Evolutionary conservation across 2,888 invertebrate species (phyloP).

Genomic region (Tachystola acroxantha): DNA sequence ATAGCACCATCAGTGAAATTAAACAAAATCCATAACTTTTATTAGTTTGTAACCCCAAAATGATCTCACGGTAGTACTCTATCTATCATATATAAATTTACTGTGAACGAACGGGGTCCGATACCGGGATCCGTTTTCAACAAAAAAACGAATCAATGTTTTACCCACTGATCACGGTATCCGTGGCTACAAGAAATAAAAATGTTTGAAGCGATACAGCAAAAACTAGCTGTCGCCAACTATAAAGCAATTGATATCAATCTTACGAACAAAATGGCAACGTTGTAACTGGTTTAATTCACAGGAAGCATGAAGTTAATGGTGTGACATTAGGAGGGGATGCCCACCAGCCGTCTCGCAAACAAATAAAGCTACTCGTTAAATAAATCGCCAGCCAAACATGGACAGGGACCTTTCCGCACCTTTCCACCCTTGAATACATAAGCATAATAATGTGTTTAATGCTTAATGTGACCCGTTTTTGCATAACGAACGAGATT

Average conservation of each 20-base stretch:
- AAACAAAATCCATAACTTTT: too few relatives aligned
- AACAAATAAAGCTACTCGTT: slow-evolving; percentile 66
- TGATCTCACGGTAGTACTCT: too few relatives aligned
- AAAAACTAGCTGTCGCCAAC: slow-evolving; percentile 25
- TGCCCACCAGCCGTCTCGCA: slow-evolving; percentile 41
- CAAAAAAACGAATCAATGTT: too few relatives aligned
- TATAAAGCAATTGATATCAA: slow-evolving; percentile 20
- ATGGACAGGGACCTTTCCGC: slow-evolving; percentile 57
- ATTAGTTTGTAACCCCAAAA: too few relatives aligned
- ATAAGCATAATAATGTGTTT: slow-evolving; percentile 53
- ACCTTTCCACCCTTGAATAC: slow-evolving; percentile 49
- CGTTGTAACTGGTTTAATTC: slow-evolving; percentile 46
- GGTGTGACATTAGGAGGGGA: slow-evolving; percentile 53
- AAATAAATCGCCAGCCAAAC: slow-evolving; percentile 66
- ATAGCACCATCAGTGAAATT: too few relatives aligned
- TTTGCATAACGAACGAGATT: slow-evolving; percentile 15
- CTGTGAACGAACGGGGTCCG: too few relatives aligned
- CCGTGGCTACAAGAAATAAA: too few relatives aligned
- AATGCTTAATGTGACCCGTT: slow-evolving; percentile 24
- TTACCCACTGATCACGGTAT: too few relatives aligned
- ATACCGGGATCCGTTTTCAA: too few relatives aligned
- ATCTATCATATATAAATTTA: too few relatives aligned
- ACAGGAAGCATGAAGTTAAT: slow-evolving; percentile 45
- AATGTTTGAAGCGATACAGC: too few relatives aligned
- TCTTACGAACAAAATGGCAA: slow-evolving; percentile 36